Evolutionary conservation across 2,113 vertebrate species (phyloP).

Genomic region (Marcusenius ussheri): DNA sequence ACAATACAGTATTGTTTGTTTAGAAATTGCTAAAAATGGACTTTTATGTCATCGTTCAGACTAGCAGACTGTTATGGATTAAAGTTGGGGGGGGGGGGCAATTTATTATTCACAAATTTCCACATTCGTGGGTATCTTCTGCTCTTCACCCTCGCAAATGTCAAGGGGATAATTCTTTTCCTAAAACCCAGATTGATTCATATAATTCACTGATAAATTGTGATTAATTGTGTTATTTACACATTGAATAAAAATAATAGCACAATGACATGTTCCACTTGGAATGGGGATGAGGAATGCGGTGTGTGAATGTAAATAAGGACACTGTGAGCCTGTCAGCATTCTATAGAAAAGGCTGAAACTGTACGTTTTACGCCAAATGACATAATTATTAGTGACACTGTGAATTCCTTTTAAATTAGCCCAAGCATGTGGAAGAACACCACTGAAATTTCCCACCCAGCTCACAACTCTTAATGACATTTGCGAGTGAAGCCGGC

Average conservation of each 20-base stretch:
- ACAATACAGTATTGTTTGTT: neutral
- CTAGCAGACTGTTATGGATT: neutral
- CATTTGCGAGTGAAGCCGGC: neutral
- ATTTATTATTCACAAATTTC: neutral
- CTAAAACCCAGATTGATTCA: neutral
- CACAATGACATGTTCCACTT: neutral
- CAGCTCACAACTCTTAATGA: neutral
- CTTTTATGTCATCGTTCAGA: neutral
- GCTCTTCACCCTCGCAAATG: neutral
- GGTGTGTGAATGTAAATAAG: neutral
- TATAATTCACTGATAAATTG: neutral
- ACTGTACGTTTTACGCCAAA: neutral
- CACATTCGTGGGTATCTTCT: neutral
- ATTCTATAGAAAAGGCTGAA: neutral
- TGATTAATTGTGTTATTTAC: neutral
- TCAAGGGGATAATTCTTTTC: neutral
- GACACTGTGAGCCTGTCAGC: neutral
- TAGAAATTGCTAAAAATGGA: neutral
- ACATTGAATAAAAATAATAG: neutral
- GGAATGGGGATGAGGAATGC: neutral
- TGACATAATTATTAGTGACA: neutral
- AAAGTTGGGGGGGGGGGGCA: neutral
- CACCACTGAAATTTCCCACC: neutral
- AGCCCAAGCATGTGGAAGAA: conserved; percentile 7
- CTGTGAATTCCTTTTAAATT: conserved; percentile 1